Conservation (phyloP, 2,888 invertebrate genomes). For the Halocaridina rubra region DNA sequence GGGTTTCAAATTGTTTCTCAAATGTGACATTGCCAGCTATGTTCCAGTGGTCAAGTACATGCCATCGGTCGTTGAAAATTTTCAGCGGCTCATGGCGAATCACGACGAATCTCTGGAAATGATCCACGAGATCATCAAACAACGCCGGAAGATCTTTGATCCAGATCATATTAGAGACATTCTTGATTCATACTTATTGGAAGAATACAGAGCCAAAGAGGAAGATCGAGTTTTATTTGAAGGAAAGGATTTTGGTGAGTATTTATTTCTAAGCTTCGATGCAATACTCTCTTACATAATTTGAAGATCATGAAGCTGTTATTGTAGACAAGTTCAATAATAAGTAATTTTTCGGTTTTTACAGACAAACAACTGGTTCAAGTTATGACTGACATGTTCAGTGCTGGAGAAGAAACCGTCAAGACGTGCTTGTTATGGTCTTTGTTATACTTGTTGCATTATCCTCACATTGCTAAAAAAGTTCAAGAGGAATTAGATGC, state of each 20-base stretch:
- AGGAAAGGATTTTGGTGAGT: slow-evolving; percentile 86
- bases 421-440: slow-evolving; percentile 91
- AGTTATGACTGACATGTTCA: slow-evolving; percentile 89
- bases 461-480: slow-evolving; percentile 81
- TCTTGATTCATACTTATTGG: slow-evolving; percentile 85
- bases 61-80: slow-evolving; percentile 72
- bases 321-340: background rate
- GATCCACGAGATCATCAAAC: slow-evolving; percentile 83
- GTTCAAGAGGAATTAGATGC: slow-evolving; percentile 80
- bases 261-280: no score
- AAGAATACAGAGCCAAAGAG: slow-evolving; percentile 84
- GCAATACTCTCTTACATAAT: no score
- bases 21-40: slow-evolving; percentile 84
- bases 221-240: slow-evolving; percentile 83
- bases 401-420: slow-evolving; percentile 93
- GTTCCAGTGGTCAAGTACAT: slow-evolving; percentile 79
- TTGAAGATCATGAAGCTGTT: background rate
- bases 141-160: slow-evolving; percentile 82
- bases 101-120: slow-evolving; percentile 82
- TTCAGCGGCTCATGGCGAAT: slow-evolving; percentile 76
- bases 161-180: slow-evolving; percentile 81
- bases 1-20: slow-evolving; percentile 88
- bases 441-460: slow-evolving; percentile 75
- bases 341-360: slow-evolving; percentile 66
- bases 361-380: slow-evolving; percentile 90